Evolutionary conservation across 1,140 invertebrate species (phyloP), one percentile per base, ranked within the genome.

Genomic region (Heliconius congener): DNA sequence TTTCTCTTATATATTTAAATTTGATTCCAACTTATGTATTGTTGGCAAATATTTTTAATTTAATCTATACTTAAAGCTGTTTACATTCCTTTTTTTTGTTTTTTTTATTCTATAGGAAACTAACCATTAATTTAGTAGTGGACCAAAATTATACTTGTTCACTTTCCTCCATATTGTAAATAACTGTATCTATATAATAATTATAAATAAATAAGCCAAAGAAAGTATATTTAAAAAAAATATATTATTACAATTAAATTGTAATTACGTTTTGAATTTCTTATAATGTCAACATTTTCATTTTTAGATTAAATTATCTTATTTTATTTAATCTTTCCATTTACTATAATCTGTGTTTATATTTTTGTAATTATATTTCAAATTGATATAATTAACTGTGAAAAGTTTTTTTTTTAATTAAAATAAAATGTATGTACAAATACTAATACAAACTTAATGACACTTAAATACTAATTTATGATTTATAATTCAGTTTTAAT

Each of bases 111-210:
- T 30, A 11, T 73, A 52, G 18, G 16, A 52, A 19, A 73, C n/a
- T 52, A 52, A 52, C 18, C 55, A 60, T 60, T 60, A 60, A 60
- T 60, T 60, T 60, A 52, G 55, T 60, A 60, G 55, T 23, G 55
- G 55, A 60, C 55, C 55, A 60, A 60, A 60, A 60, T 60, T 60
- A 60, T 23, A 60, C 9, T 60, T 60, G 8, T 27, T 60, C 50
- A 52, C 50, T 1, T 60, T 60, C n/a, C 9, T n/a, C 55, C 55
- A 60, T 60, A 11, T 60, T 60, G 55, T 60, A 60, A 60, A 60
- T 60, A 57, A 66, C 9, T 27, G 30, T 66, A 27, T 66, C n/a
- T 66, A 66, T 27, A 27, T 57, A 66, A 66, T 30, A 66, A 27
- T 16, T 30, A 66, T 30, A 30, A 11, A 16, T 66, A 27, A 27